Evolutionary conservation across 2,113 vertebrate genomes (phyloP), one percentile per base, ranked within the genome.

Genomic region (Talpa occidentalis): DNA sequence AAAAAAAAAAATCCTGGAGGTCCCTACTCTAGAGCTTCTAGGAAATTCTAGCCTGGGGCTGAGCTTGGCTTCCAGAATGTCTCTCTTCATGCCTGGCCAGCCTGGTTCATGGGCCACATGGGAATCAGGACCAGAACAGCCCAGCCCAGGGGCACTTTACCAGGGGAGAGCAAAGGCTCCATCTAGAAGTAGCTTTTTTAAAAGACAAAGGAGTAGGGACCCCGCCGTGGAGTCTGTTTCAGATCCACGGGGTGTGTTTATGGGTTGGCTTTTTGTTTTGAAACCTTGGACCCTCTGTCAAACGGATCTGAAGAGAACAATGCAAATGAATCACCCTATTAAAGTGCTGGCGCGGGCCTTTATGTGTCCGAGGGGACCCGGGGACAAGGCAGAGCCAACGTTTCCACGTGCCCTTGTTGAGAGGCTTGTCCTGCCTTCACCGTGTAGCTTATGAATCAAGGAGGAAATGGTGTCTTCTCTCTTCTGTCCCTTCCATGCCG

Each of bases 11-110:
- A 85, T 84, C 30, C 69, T 91, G 54, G 59, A 67, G 28, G 73
- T 94, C 72, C 52, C 67, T 59, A 66, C 60, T 35, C 15, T 72
- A 87, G 60, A 88, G 73, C 94, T 96, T 94, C 67, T 67, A 96
- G 94, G 84, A 84, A 96, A 60, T 73, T 83, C 81, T 64, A 54
- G 32, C 77, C 35, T 90, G 47, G 28, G 72, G 22, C 82, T 42
- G 82, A 88, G 70, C 44, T 79, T 91, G 54, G 47, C 40, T 72
- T 85, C 64, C 74, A n/a, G 87, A 92, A 73, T 89, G 80, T 80
- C 9, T 79, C 6, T 79, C 73, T 84, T 49, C 37, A 80, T 78
- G 93, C 42, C 94, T 64, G 0, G 1, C 4, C 32, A 90, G 84
- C 42, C 94, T 94, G 97, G 59, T 67, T 60, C 62, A 87, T 12